Base-by-base conservation (phyloP, 2,797 vertebrate genomes). In the Alcedo quadribrachys region DNA sequence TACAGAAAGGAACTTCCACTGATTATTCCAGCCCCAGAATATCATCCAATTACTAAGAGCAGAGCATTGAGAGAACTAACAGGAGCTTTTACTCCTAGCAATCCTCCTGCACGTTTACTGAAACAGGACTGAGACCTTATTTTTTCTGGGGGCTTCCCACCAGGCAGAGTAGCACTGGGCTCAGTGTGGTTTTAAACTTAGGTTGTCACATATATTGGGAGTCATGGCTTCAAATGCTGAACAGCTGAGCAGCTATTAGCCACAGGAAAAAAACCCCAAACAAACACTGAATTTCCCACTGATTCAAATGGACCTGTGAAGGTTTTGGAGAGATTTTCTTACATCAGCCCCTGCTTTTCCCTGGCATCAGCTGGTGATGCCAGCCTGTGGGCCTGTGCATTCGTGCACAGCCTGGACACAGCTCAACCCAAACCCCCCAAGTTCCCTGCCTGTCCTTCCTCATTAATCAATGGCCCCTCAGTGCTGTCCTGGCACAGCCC, bases 11-110 rank as follows among this genome's bases (percentile, higher is more conserved):
- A 85, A 54, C 65, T 91, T 93, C 86, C 61, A 93, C 35, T 40
- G 75, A 82, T 82, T 92, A 95, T 85, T 93, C 65, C 58, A 51
- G 61, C 32, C 68, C 69, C 28, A 35, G 94, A 94, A 95, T 94
- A 94, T 60, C 89, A 91, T 66, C 73, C 54, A 92, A 33, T 95
- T 90, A 40, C 74, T 81, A 81, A 74, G 48, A 90, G 61, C 30
- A 84, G 94, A 88, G 75, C 1, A 0, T 79, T 79, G 61, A 95
- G 40, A 86, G 78, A 91, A 57, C 80, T 88, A 81, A 46, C 61
- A 93, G 70, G 85, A 87, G 30, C 65, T 80, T 82, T 93, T 81
- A 58, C 57, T 88, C 27, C 46, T 57, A 42, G 67, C 43, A 46
- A 48, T 93, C 42, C 28, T 90, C 58, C 75, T 62, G 61, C 65